Base-by-base conservation (phyloP, 92 coral and sea anemone species). In the Parazoanthus darwini region DNA sequence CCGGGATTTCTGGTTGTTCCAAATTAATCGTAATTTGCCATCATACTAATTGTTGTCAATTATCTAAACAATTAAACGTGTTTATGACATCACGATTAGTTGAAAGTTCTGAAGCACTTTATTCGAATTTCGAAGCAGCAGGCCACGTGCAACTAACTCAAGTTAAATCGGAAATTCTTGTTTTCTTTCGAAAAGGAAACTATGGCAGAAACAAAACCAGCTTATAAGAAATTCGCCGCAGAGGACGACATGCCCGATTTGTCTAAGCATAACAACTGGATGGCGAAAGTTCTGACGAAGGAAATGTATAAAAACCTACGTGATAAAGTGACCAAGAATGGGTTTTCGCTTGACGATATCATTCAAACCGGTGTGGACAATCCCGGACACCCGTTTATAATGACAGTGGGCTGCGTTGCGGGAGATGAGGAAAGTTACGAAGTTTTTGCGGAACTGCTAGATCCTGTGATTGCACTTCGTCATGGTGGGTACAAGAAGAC, bases 321-420 rank as follows among this genome's bases (percentile, higher is more conserved):
- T 25, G 94, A 94, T 88, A 93, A 93, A 82, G 94, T 90, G 75
- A 96, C 98, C 4, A 93, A 93, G 88, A 96, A 95, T 79, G 99
- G 99, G 0, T 96, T 88, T 84, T 95, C 99, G 46, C 51, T 96
- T 83, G 99, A 96, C 80, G 95, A 95, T 66, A 85, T 92, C 26
- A 96, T 96, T 74, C 99, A 96, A 63, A 96, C 99, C 2, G 99
- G 99, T 46, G 99, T 96, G 14, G 99, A 96, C 82, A 96, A 95
- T 29, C 99, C 99, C 56, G 99, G 98, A 5, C 99, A 96, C 72
- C 99, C 99, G 0, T 96, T 95, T 80, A 95, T 96, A 77, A 96
- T 96, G 99, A 96, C 99, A 9, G 99, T 96, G 18, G 99, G 99
- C 11, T 96, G 99, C 70, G 99, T 96, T 6, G 99, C 99, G 3